Conservation (phyloP, 35 echinoderm and acorn worm genomes). For the Anneissia japonica region DNA sequence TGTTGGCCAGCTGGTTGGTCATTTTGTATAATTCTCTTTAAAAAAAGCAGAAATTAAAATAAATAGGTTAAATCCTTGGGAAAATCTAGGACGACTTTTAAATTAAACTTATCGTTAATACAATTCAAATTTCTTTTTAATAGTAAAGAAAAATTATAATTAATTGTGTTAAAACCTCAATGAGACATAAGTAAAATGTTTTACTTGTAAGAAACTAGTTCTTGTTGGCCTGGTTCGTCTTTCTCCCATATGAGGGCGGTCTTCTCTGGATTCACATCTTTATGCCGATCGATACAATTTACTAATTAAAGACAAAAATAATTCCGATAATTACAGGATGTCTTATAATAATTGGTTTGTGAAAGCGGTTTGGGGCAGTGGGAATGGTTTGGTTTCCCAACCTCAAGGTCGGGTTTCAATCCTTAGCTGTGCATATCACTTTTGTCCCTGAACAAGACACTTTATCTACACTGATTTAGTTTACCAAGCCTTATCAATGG, state of each 20-base stretch:
- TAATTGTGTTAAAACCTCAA: neutral
- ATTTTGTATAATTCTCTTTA: conserved; percentile 83
- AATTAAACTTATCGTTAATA: neutral
- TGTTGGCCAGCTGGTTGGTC: conserved; percentile 90
- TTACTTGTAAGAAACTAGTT: conserved; percentile 83
- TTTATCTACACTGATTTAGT: too few relatives aligned
- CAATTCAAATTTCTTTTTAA: neutral
- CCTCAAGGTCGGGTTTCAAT: too few relatives aligned
- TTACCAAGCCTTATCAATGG: too few relatives aligned
- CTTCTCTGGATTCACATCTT: conserved; percentile 57
- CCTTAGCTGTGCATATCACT: too few relatives aligned
- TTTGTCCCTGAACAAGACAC: too few relatives aligned
- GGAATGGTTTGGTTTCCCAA: too few relatives aligned
- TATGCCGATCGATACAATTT: conserved; percentile 84
- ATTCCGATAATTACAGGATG: too few relatives aligned
- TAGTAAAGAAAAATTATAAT: neutral
- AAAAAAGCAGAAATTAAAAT: neutral
- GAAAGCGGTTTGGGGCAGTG: too few relatives aligned
- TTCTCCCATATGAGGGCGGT: conserved; percentile 99
- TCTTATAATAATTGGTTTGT: too few relatives aligned
- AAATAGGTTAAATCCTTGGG: neutral
- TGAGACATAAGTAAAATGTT: too few relatives aligned
- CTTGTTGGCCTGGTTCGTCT: conserved; percentile 84
- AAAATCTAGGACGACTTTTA: neutral
- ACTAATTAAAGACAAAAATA: too few relatives aligned